Percentiles rank a stretch among this genome's conserved stretches.
Conservation (phyloP, 2,797 vertebrate genomes). For the Cossypha niveicapilla region DNA sequence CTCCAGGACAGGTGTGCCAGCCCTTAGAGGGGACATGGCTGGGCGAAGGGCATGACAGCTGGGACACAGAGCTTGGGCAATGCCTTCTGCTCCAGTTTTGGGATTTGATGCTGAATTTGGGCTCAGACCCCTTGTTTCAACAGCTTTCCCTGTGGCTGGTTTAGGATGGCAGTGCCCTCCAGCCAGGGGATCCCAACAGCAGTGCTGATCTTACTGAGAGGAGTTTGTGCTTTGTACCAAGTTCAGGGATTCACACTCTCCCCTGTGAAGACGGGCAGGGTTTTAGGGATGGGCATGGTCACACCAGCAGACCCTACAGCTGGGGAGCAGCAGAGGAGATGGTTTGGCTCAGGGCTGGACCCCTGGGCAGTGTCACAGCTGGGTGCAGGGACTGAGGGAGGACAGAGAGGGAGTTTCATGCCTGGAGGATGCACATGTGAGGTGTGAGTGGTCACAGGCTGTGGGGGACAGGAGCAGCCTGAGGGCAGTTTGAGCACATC, state of each 20-base stretch:
- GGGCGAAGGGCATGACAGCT: rapidly evolving
- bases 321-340: background rate
- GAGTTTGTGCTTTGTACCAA: background rate
- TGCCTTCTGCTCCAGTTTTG: background rate
- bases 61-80: background rate
- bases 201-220: rapidly evolving
- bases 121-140: background rate
- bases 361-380: rapidly evolving
- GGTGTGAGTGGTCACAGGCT: background rate
- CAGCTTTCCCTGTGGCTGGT: background rate
- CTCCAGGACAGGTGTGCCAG: rapidly evolving
- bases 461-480: background rate
- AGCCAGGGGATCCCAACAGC: rapidly evolving
- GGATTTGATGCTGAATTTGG: background rate
- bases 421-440: background rate
- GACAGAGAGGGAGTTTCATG: background rate
- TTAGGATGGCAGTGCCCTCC: background rate
- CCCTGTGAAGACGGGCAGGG: background rate
- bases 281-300: background rate
- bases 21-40: rapidly evolving
- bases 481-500: background rate
- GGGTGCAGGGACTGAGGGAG: rapidly evolving
- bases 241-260: background rate
- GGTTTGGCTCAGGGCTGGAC: background rate
- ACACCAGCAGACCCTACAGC: background rate